Conservation (phyloP, 1,140 invertebrate genomes). For the Zaprionus kolodkinae region DNA sequence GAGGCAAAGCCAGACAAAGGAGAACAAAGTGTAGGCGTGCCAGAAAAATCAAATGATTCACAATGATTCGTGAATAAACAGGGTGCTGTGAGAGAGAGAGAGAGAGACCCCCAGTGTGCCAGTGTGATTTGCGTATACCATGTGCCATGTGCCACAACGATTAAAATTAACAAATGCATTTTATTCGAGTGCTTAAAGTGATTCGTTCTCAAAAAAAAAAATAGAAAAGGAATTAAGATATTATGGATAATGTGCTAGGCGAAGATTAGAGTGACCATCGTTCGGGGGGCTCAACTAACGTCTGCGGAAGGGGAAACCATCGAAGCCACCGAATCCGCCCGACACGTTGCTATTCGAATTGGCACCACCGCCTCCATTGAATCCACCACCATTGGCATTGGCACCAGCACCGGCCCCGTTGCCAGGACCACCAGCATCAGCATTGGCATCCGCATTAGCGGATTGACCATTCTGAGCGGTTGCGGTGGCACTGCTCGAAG, state of each 20-base stretch:
- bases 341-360: constrained; percentile 65
- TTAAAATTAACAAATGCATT: constrained; percentile 67
- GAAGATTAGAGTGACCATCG: constrained; percentile 17
- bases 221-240: constrained; percentile 17
- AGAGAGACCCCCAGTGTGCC: no score
- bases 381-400: constrained; percentile 17
- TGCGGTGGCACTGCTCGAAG: constrained; percentile 64
- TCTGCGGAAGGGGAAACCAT: constrained; percentile 25
- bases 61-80: not conserved
- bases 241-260: constrained; percentile 11
- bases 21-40: not conserved
- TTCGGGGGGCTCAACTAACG: constrained; percentile 52
- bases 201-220: constrained; percentile 35
- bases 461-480: constrained; percentile 51
- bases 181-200: constrained; percentile 51
- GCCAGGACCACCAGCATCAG: constrained; percentile 53
- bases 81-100: not conserved
- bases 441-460: constrained; percentile 64
- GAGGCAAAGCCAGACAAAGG: not conserved
- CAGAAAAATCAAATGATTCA: not conserved
- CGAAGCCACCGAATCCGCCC: constrained; percentile 31
- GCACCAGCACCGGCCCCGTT: constrained; percentile 14
- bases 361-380: constrained; percentile 45
- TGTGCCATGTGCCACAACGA: constrained; percentile 22
- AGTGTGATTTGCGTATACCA: no score